Base-by-base conservation (phyloP, 2,113 vertebrate genomes). In the Scomber scombrus region DNA sequence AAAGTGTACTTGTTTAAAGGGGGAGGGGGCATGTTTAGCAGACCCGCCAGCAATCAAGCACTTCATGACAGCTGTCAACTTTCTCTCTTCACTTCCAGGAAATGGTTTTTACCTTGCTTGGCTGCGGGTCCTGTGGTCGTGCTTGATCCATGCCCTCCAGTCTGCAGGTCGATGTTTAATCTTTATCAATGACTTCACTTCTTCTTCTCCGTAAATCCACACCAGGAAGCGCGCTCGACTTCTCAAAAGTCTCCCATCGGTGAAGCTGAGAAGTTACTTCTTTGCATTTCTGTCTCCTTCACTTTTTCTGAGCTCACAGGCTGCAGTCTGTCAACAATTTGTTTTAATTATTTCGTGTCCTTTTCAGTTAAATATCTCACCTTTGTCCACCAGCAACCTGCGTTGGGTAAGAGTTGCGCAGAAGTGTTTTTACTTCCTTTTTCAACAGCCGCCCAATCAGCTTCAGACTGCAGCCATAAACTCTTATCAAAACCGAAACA, bases 21-120 rank as follows among this genome's bases (percentile, higher is more conserved):
- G 29, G 6, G 10, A 11, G 10, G 12, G 18, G 29, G 4, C 15
- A 3, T 1, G 23, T 56, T 49, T 23, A 18, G 62, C 21, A 51
- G 34, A 40, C 6, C 6, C 8, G 9, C 2, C 56, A 2, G 23
- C 23, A 26, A 45, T 14, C 18, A 45, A 2, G 15, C 8, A 11
- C 5, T 19, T 31, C 2, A 8, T 34, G 21, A 19, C 15, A 52
- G 3, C 50, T 34, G 34, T 50, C 43, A 58, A 11, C 2, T 8
- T 7, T 18, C 3, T 2, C 46, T 51, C 54, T 26, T 11, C n/a
- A 14, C 13, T 16, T 5, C 10, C 43, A 51, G 12, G 1, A 43
- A 31, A 16, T 49, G 8, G 0, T 15, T 46, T 26, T 84, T 89
- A 91, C 90, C 89, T 89, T 86, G 70, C 3, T 62, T 3, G 78